Conservation (phyloP, 2,797 vertebrate genomes). For the Gephyroberyx darwinii region DNA sequence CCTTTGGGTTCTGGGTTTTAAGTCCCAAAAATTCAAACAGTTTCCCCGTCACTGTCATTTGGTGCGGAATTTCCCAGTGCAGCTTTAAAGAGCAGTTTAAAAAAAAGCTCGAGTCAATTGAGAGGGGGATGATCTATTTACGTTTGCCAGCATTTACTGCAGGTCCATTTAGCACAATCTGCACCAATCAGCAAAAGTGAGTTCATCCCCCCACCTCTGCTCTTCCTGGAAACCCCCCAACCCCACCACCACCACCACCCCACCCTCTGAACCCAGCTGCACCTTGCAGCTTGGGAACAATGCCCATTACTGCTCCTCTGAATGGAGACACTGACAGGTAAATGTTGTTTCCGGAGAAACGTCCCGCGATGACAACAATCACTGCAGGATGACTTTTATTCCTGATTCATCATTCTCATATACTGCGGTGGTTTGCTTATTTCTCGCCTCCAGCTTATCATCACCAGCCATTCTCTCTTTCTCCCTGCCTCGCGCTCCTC, state of each 20-base stretch:
- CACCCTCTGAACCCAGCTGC: constrained; percentile 41
- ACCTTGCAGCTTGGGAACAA: constrained; percentile 70
- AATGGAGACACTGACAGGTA: constrained; percentile 78
- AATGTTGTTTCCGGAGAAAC: constrained; percentile 81
- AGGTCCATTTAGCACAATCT: constrained; percentile 94
- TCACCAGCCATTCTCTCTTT: constrained; percentile 68
- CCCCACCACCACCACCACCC: constrained; percentile 45
- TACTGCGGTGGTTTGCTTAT: constrained; percentile 74
- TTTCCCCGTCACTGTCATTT: too few species aligned
- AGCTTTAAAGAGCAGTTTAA: constrained; percentile 15
- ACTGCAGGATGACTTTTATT: constrained; percentile 79
- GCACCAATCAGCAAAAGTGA: constrained; percentile 83
- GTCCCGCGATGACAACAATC: constrained; percentile 80
- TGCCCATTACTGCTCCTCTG: constrained; percentile 69
- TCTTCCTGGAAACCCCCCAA: constrained; percentile 33
- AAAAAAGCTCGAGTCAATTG: constrained; percentile 38
- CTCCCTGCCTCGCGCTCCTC: constrained; percentile 55
- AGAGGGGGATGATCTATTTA: constrained; percentile 79
- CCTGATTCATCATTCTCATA: constrained; percentile 83
- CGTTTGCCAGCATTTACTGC: constrained; percentile 86
- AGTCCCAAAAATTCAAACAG: too few species aligned
- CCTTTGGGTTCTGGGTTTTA: too few species aligned
- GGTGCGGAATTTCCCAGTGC: not conserved
- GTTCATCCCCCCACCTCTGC: constrained; percentile 65
- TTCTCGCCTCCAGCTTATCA: constrained; percentile 81